Evolutionary conservation across 2,888 invertebrate genomes (phyloP).

Genomic region (Xylophagus ater): DNA sequence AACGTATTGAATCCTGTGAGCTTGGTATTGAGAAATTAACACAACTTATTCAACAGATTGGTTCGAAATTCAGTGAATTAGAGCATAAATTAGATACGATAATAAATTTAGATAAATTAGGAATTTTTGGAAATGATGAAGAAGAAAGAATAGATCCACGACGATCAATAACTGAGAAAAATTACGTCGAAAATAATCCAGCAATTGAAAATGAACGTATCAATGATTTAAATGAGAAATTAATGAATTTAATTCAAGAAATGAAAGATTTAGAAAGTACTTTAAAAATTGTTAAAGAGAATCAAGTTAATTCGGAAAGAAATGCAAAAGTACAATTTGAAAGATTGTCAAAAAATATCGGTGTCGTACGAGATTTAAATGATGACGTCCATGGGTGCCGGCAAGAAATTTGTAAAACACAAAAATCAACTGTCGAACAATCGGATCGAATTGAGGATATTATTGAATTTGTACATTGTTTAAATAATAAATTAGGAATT

Average conservation of each 20-base stretch:
- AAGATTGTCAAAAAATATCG: too few relatives aligned
- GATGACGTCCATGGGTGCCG: too few relatives aligned
- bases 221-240: neutral
- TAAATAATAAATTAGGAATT: neutral
- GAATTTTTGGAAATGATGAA: neutral
- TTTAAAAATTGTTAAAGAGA: neutral
- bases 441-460: slow-evolving; percentile 2
- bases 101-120: neutral
- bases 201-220: neutral
- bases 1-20: slow-evolving; percentile 7
- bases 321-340: too few relatives aligned
- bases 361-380: too few relatives aligned
- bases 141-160: neutral
- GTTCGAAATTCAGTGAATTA: neutral
- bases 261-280: neutral
- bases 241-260: neutral
- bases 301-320: neutral
- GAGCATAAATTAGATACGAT: neutral
- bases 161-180: too few relatives aligned
- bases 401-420: slow-evolving; percentile 5
- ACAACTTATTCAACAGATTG: neutral
- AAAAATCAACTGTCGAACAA: slow-evolving; percentile 2
- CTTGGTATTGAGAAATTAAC: slow-evolving; percentile 5
- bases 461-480: neutral
- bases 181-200: neutral